Evolutionary conservation across 2,113 vertebrate genomes (phyloP).

Genomic region (Pavo muticus): DNA sequence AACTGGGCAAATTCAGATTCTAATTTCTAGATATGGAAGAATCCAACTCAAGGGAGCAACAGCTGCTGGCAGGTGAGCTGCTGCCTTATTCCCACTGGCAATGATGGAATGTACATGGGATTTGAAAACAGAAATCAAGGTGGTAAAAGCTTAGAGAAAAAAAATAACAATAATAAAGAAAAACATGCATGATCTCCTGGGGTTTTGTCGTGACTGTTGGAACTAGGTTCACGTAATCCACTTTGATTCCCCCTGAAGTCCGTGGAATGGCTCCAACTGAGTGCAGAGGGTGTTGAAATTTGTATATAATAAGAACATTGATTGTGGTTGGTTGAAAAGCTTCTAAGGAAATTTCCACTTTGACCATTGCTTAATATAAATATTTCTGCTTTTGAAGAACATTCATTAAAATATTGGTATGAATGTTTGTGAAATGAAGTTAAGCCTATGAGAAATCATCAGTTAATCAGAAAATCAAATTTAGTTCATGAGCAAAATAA

Average conservation of each 20-base stretch:
- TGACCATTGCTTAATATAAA: background rate
- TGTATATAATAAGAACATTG: background rate
- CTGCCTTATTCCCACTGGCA: background rate
- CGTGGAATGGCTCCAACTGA: background rate
- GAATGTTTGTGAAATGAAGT: background rate
- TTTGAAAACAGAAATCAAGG: background rate
- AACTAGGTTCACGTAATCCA: background rate
- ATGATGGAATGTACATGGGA: background rate
- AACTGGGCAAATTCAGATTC: background rate
- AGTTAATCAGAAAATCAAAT: conserved; percentile 24
- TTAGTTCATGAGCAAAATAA: conserved; percentile 4
- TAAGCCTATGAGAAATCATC: background rate
- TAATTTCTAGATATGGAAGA: background rate
- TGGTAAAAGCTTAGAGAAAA: background rate
- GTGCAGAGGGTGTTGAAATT: background rate
- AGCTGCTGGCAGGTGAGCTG: background rate
- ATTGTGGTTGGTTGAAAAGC: background rate
- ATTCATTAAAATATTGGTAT: background rate
- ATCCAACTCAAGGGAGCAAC: background rate
- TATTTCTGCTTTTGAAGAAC: conserved; percentile 15
- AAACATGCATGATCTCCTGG: background rate
- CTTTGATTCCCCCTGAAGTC: background rate
- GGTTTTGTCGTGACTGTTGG: background rate
- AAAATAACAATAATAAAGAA: background rate
- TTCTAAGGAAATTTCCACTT: conserved; percentile 8